A percentile compares a stretch with the other conserved stretches of the same genome.
phyloP scores from a whole-genome alignment of 2,888 invertebrate genomes.

The Parthenolecanium corni region DNA sequence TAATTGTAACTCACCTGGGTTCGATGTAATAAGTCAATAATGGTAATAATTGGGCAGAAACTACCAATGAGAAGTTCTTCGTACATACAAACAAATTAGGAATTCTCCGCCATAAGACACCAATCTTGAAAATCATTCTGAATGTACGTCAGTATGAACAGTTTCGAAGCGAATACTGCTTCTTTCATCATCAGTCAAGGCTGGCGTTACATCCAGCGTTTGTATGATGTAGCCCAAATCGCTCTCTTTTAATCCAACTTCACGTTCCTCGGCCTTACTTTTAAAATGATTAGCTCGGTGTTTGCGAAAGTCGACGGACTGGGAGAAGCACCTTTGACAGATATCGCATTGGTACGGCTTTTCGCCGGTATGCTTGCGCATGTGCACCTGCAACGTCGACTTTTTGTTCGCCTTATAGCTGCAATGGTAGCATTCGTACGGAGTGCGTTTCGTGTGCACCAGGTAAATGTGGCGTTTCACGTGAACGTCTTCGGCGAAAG shows the following conservation, averaged over 20 bases:
- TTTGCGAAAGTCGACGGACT: conserved; percentile 21
- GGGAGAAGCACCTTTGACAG: conserved; percentile 11
- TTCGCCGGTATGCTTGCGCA: conserved; percentile 23
- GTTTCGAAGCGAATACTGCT: no score
- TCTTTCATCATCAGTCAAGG: no score
- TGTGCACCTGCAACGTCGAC: conserved; percentile 13
- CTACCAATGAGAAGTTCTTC: no score
- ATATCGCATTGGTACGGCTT: conserved; percentile 20
- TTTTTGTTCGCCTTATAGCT: conserved; percentile 22
- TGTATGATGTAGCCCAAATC: no score
- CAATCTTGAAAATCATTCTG: no score
- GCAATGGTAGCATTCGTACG: conserved; percentile 18
- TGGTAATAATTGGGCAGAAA: no score
- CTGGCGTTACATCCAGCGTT: no score
- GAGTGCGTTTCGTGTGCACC: conserved; percentile 12
- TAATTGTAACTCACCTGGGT: no score
- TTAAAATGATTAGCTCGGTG: conserved; percentile 21
- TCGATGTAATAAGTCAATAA: no score
- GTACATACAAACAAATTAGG: no score
- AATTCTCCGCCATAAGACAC: no score
- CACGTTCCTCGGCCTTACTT: neutral
- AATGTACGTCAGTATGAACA: no score
- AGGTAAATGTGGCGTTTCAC: conserved; percentile 18
- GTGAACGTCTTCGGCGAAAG: conserved; percentile 7
- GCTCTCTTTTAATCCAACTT: neutral